Evolutionary conservation across 1,140 invertebrate genomes (phyloP).

Genomic region (Micrasema longulum): DNA sequence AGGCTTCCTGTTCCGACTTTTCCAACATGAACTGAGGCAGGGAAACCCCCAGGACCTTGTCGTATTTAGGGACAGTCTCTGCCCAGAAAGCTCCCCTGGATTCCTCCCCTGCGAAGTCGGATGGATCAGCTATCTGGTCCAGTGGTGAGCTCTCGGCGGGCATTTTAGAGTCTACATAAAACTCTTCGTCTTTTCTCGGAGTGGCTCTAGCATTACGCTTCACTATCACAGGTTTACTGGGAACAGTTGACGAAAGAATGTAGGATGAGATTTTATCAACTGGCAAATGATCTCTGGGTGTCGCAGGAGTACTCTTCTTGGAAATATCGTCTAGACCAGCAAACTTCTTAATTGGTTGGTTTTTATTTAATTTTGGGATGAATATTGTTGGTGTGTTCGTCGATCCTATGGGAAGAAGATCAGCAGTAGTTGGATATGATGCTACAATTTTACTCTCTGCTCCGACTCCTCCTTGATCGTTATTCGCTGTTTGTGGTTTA

Average conservation of each 20-base stretch:
- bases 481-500: slow-evolving; percentile 61
- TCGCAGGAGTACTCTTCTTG: slow-evolving; percentile 30
- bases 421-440: slow-evolving; percentile 55
- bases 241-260: slow-evolving; percentile 21
- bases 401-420: too few species aligned
- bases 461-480: slow-evolving; percentile 58
- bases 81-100: slow-evolving; percentile 70
- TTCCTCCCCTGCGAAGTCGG: slow-evolving; percentile 65
- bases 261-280: slow-evolving; percentile 26
- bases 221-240: slow-evolving; percentile 14
- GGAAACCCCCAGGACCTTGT: slow-evolving; percentile 71
- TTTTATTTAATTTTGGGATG: slow-evolving; percentile 38
- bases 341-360: slow-evolving; percentile 48
- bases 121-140: slow-evolving; percentile 63
- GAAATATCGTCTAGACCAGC: too few species aligned
- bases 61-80: slow-evolving; percentile 74
- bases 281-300: slow-evolving; percentile 15
- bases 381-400: not conserved
- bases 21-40: slow-evolving; percentile 77
- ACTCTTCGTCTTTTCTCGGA: slow-evolving; percentile 28
- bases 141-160: too few species aligned
- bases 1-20: slow-evolving; percentile 74
- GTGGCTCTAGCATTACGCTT: slow-evolving; percentile 17
- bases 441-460: slow-evolving; percentile 65
- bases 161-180: slow-evolving; percentile 26